Conservation (phyloP, 2,113 vertebrate species). For the Myiagra hebetior region DNA sequence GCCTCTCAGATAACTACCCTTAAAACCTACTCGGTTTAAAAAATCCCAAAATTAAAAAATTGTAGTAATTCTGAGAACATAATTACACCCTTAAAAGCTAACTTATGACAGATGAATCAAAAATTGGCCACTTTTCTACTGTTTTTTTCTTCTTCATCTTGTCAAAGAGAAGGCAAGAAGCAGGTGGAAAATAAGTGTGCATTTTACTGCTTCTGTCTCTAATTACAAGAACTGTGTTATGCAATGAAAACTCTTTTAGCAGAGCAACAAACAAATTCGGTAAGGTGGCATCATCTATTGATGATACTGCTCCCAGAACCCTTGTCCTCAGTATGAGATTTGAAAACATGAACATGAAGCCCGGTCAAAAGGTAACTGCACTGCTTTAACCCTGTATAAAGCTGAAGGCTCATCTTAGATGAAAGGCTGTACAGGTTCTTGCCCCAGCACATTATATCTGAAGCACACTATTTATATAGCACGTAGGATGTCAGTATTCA, state of each 20-base stretch:
- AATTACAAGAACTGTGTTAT: not conserved
- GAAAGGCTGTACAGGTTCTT: not conserved
- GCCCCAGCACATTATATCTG: not conserved
- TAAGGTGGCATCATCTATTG: not conserved
- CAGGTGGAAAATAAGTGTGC: not conserved
- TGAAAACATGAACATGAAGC: rapidly evolving
- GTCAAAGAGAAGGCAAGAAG: not conserved
- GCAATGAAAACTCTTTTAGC: not conserved
- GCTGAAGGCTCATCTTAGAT: not conserved
- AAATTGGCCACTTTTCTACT: not conserved
- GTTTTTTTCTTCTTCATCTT: not conserved
- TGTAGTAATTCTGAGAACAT: not conserved
- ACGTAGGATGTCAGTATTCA: not conserved
- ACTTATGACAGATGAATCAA: not conserved
- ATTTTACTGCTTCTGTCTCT: not conserved
- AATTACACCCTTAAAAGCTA: not conserved
- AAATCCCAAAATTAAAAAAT: not conserved
- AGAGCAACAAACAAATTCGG: not conserved
- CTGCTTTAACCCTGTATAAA: not conserved
- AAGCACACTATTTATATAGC: not conserved
- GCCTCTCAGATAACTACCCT: not conserved
- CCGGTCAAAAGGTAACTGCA: not conserved
- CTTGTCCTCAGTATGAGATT: not conserved
- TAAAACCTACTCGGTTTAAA: not conserved
- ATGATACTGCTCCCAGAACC: not conserved